Base-by-base conservation (phyloP, 2,113 vertebrate species). In the Labrus mixtus region DNA sequence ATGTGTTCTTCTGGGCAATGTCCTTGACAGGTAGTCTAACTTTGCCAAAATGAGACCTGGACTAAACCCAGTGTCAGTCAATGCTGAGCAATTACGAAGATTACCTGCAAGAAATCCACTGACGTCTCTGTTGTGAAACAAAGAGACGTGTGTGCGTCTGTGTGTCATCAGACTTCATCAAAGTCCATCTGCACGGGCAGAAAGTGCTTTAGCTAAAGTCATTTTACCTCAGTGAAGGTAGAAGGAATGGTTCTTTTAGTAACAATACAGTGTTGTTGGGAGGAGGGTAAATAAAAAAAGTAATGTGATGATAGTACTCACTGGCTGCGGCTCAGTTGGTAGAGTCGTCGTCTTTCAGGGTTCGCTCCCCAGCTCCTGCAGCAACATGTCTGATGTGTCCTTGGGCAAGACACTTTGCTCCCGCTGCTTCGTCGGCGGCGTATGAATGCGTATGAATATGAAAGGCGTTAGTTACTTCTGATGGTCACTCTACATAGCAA, bases 1-100 rank as follows among this genome's bases (percentile, higher is more conserved):
- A 61, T 68, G 64, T 60, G 50, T 73, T 81, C 76, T 76, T 75
- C 85, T 80, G 73, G 73, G 78, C 75, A 74, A 76, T 61, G 63
- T 85, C 70, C 57, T 29, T 62, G 20, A 78, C 33, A 86, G 83
- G 83, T 73, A 75, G 63, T 20, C 58, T 60, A 43, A 58, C 60
- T n/a, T 2, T 57, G 63, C 75, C 75, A 74, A 48, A 54, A 41
- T 39, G 60, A 59, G 62, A 43, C 78, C 80, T 80, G 79, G 62
- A 25, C 64, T 62, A 10, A 66, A 36, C 65, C 51, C 7, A 65
- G 55, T n/a, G 67, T 48, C n/a, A 65, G 55, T 41, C 48, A 51
- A 16, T n/a, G 22, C 56, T 60, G 56, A 64, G 11, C 48, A 33
- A 48, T 73, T 63, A 53, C 39, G 53, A 54, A 57, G 53, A 37